Percentiles rank a stretch among this genome's conserved stretches.
These are phyloP conservation scores for Irena cyanogastra DNA, from an alignment of 2,113 vertebrate genomes.

Conservation along the genomic window DNA sequence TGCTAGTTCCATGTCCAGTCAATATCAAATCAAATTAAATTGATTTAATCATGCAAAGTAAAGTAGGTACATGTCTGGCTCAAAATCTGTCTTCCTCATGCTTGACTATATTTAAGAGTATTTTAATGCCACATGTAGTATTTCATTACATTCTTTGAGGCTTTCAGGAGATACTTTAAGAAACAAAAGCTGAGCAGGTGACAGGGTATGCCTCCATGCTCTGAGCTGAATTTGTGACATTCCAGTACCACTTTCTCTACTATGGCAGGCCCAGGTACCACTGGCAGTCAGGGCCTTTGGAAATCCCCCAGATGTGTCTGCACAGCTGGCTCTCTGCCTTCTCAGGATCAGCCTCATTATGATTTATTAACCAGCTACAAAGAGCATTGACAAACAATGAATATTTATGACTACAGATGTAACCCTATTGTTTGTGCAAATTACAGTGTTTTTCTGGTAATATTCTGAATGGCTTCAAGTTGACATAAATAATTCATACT, in stretches of 20 bases:
- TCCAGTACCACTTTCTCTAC: background rate
- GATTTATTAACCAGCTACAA: slow-evolving; percentile 39
- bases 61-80: background rate
- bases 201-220: background rate
- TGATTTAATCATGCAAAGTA: background rate
- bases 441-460: slow-evolving; percentile 31
- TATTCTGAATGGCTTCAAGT: slow-evolving; percentile 36
- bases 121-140: background rate
- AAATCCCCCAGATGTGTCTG: background rate
- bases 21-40: background rate
- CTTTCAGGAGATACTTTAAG: background rate
- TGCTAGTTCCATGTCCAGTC: background rate
- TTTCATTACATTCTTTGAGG: background rate
- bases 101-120: background rate
- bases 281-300: background rate
- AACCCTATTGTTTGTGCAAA: slow-evolving; percentile 44
- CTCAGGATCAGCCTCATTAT: background rate
- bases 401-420: slow-evolving; percentile 61
- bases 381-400: slow-evolving; percentile 17
- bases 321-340: background rate
- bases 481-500: slow-evolving; percentile 60
- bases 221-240: background rate
- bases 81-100: background rate
- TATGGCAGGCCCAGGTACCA: background rate
- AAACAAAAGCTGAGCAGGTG: background rate